Percentiles rank a stretch among this genome's conserved stretches.
phyloP scores from a whole-genome alignment of 2,888 invertebrate species.

The Plebejus argus region DNA sequence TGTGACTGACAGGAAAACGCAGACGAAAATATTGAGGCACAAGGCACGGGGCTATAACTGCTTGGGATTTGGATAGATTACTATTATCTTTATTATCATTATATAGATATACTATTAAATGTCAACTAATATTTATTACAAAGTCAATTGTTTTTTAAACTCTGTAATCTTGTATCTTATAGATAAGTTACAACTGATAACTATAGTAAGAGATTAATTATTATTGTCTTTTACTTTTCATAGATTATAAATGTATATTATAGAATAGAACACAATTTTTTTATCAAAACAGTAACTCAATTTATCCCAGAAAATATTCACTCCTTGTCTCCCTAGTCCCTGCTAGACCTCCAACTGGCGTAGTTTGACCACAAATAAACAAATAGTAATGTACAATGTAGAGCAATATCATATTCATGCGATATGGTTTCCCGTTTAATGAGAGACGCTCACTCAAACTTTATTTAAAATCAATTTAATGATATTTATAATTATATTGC shows the following conservation, averaged over 20 bases:
- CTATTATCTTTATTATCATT: neutral
- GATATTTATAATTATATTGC: too few relatives aligned
- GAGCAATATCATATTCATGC: constrained; percentile 35
- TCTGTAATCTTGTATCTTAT: neutral
- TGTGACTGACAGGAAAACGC: constrained; percentile 33
- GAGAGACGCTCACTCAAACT: constrained; percentile 16
- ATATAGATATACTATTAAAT: neutral
- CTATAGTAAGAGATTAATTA: neutral
- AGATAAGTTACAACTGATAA: neutral
- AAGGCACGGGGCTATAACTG: neutral
- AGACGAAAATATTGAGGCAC: neutral
- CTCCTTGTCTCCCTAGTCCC: neutral
- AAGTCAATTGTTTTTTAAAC: neutral
- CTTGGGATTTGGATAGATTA: neutral
- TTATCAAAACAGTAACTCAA: neutral
- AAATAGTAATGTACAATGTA: constrained; percentile 41
- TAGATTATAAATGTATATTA: too few relatives aligned
- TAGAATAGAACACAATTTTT: neutral
- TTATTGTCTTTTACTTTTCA: neutral
- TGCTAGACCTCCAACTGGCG: constrained; percentile 56
- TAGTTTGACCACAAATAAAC: constrained; percentile 54
- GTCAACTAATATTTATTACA: neutral
- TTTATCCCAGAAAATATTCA: neutral
- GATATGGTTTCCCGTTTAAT: constrained; percentile 28
- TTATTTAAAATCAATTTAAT: neutral